phyloP scores from a whole-genome alignment of 2,888 invertebrate genomes.

The Synergus itoensis region DNA sequence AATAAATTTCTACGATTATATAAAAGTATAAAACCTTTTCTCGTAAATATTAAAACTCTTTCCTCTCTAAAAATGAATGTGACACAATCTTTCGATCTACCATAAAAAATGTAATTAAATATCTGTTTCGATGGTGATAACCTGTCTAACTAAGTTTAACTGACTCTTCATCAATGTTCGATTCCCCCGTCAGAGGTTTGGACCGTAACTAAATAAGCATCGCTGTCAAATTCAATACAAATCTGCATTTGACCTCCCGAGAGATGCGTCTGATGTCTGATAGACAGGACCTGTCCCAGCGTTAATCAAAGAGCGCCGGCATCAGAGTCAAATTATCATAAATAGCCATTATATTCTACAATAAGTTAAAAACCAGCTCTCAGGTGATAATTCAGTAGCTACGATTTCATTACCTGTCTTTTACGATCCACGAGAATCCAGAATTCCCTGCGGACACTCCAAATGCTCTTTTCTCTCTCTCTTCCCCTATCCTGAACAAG shows the following conservation, averaged over 20 bases:
- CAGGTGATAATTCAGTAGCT: slow-evolving; percentile 17
- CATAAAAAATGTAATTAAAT: slow-evolving; percentile 14
- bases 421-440: not conserved
- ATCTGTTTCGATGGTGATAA: not conserved
- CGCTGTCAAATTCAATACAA: slow-evolving; percentile 27
- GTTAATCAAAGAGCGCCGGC: slow-evolving; percentile 11
- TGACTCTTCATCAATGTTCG: slow-evolving; percentile 36
- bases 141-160: slow-evolving; percentile 16
- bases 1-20: no score
- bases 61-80: not conserved
- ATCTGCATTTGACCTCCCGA: slow-evolving; percentile 10
- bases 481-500: not conserved
- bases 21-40: no score
- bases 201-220: slow-evolving; percentile 27
- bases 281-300: not conserved
- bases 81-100: not conserved
- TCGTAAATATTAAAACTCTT: not conserved
- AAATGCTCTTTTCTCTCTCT: not conserved
- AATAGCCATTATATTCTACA: slow-evolving; percentile 15
- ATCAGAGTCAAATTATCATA: slow-evolving; percentile 21
- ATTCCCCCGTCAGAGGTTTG: not conserved
- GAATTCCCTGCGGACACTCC: slow-evolving; percentile 8
- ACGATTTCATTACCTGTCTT: slow-evolving; percentile 25
- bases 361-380: not conserved
- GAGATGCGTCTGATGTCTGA: slow-evolving; percentile 21